Percentiles rank a stretch among this genome's conserved stretches.
These are phyloP conservation scores for Enteromius viviparus DNA, from an alignment of 2,797 vertebrate species.

Conservation along the genomic window DNA sequence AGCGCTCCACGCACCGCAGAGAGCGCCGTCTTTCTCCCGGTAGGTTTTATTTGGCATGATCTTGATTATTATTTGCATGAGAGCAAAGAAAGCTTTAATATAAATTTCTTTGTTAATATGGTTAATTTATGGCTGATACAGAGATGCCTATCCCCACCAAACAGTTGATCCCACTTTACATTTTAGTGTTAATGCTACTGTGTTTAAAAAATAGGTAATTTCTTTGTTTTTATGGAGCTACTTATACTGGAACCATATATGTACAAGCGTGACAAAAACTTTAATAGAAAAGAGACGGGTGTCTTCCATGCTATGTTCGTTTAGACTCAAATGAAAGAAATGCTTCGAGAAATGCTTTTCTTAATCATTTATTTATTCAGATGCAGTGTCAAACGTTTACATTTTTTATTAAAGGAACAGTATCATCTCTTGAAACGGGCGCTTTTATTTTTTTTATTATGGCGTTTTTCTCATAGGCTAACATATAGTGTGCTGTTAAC, in stretches of 20 bases:
- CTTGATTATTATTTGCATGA: not conserved
- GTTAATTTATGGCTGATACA: not conserved
- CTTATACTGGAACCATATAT: not conserved
- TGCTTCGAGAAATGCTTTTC: not conserved
- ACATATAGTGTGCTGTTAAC: too few species aligned
- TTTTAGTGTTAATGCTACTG: not conserved
- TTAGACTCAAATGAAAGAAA: not conserved
- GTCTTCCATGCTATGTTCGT: not conserved
- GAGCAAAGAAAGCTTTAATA: not conserved
- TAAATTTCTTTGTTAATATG: not conserved
- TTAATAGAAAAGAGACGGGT: not conserved
- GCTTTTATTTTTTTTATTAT: not conserved
- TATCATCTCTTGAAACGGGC: not conserved
- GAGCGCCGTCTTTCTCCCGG: constrained; percentile 1
- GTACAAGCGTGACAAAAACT: not conserved
- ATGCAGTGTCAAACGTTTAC: not conserved
- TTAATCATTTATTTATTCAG: not conserved
- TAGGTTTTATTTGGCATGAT: constrained; percentile 20
- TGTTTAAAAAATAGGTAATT: not conserved
- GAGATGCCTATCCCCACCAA: not conserved
- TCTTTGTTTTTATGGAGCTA: not conserved
- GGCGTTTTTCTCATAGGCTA: not conserved
- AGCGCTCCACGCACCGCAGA: constrained; percentile 53
- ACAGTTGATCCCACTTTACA: constrained; percentile 1
- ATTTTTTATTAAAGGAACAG: not conserved